Evolutionary conservation across 2,888 invertebrate genomes (phyloP), one percentile per base, ranked within the genome.

Genomic region (Caenorhabditis sinica): DNA sequence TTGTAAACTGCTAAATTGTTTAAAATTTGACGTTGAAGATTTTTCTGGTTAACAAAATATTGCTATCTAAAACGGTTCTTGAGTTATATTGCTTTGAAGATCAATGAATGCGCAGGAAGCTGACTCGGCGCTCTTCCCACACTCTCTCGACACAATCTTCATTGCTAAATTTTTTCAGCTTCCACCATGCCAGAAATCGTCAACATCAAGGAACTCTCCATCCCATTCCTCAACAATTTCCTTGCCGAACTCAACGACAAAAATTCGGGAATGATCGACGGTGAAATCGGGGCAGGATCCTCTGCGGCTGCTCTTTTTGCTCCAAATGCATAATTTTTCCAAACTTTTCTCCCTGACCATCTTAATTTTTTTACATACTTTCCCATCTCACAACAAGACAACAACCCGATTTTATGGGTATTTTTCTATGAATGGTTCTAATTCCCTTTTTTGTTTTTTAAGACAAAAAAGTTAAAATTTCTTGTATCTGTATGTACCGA

Each of bases 131-230:
- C n/a, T n/a, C n/a, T n/a, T n/a, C n/a, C n/a, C n/a, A n/a, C n/a
- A n/a, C n/a, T n/a, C n/a, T n/a, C n/a, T n/a, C n/a, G n/a, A n/a
- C n/a, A n/a, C n/a, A n/a, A n/a, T n/a, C n/a, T n/a, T n/a, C n/a
- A n/a, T n/a, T n/a, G n/a, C 49, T 15, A 49, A 49, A n/a, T 13
- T 56, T 56, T 82, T 82, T 45, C 72, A 77, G 82, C 43, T 0
- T 20, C 76, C 15, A 49, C 40, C 13, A 69, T 76, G 28, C 86
- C 89, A 0, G 89, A 89, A 73, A 89, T 89, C 40, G 66, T 86
- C 65, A 87, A 87, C 49, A 87, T 89, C 45, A 87, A 88, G 74
- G 89, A 89, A 81, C 58, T 89, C 58, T 83, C 86, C 51, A 51
- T 89, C 3, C 83, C 86, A 53, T 86, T 87, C 43, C 77, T 89